Base-by-base conservation (phyloP, 2,113 vertebrate genomes). In the Phalacrocorax aristotelis region DNA sequence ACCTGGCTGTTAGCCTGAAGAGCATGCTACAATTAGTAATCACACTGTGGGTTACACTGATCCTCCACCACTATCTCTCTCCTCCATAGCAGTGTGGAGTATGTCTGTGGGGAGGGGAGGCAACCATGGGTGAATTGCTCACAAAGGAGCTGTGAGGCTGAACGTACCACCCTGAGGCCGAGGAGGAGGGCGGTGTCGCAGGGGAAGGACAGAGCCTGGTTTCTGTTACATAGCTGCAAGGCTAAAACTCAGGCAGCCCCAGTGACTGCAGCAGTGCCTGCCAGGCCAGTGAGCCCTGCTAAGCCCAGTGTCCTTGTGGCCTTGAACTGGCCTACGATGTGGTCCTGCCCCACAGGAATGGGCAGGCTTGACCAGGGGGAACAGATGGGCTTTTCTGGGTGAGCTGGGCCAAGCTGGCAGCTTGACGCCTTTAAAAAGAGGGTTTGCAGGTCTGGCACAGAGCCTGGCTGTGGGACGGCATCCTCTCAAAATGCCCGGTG, bases 261-360 rank as follows among this genome's bases (percentile, higher is more conserved):
- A 32, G 32, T 1, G 5, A 13, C 52, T 12, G 13, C 52, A 51
- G 60, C 78, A 51, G 26, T 8, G 21, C n/a, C 30, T 58, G 32
- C 54, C 55, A 26, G 65, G 55, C 32, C 57, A 62, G 42, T 2
- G 3, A 65, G 25, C 68, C 20, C 68, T 49, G 51, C 58, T 64
- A 16, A 78, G n/a, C 38, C 52, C 40, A 15, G 22, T 4, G 6
- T 54, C 34, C 30, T 72, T 1, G 0, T 54, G 51, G 51, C 0
- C 2, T 42, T 79, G 14, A 75, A 40, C 44, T 55, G 71, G 16
- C 49, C 44, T 2, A 1, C 20, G 34, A 38, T 51, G 27, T 26
- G 9, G 17, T 42, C 44, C 19, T 83, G 52, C 34, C 69, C 62
- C 0, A 1, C 71, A 61, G 65, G 38, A 74, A 13, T 6, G 19